Conservation (phyloP, 2,888 invertebrate species). For the Drosophila aldrichi region DNA sequence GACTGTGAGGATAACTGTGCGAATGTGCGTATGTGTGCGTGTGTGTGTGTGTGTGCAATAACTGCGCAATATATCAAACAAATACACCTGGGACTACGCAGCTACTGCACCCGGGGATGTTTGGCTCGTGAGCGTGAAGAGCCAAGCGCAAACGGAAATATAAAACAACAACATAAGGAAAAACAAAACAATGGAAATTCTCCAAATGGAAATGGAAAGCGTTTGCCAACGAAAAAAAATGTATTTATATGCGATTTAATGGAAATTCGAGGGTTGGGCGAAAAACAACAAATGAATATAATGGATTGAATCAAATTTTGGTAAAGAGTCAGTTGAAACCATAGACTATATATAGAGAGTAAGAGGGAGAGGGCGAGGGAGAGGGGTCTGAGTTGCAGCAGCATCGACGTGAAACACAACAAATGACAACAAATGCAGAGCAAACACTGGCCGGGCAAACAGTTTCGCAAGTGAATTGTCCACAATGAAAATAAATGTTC, state of each 20-base stretch:
- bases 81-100: conserved; percentile 72
- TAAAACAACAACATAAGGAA: conserved; percentile 13
- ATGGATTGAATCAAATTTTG: conserved; percentile 73
- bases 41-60: conserved; percentile 48
- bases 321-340: conserved; percentile 45
- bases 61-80: conserved; percentile 75
- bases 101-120: conserved; percentile 61
- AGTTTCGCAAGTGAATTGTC: conserved; percentile 44
- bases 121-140: conserved; percentile 51
- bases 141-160: conserved; percentile 29
- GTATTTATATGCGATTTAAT: conserved; percentile 72
- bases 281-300: conserved; percentile 58
- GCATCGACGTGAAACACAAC: conserved; percentile 48
- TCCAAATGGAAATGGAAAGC: conserved; percentile 59
- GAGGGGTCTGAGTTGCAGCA: conserved; percentile 34
- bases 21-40: not conserved
- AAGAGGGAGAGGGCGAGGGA: too few relatives aligned
- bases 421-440: conserved; percentile 67
- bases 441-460: conserved; percentile 39
- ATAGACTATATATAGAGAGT: conserved; percentile 1
- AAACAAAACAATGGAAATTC: conserved; percentile 60
- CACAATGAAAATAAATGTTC: conserved; percentile 4
- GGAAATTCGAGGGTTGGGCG: conserved; percentile 39
- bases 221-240: conserved; percentile 50
- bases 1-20: conserved; percentile 8